Percentiles rank a stretch among this genome's conserved stretches.
phyloP scores from a whole-genome alignment of 2,797 vertebrate genomes.

The Bucorvus abyssinicus region DNA sequence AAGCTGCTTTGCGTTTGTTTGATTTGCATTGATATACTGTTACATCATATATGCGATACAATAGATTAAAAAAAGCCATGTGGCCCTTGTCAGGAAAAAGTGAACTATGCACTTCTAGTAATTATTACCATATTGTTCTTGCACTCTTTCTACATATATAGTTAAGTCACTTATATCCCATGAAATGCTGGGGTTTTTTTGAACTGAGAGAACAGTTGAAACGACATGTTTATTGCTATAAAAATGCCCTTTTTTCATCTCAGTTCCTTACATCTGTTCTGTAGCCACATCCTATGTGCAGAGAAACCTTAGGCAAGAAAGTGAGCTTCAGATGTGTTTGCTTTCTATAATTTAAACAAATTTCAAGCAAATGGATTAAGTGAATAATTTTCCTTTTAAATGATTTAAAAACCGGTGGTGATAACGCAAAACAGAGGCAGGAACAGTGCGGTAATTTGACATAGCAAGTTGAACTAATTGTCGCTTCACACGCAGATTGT shows the following conservation, averaged over 20 bases:
- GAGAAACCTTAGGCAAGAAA: not conserved
- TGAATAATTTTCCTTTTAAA: slow-evolving; percentile 16
- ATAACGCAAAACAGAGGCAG: not conserved
- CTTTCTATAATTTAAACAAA: not conserved
- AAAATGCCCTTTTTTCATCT: not conserved
- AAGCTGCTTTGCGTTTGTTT: slow-evolving; percentile 38
- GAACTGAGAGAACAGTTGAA: slow-evolving; percentile 8
- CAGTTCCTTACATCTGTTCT: not conserved
- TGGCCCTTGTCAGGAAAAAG: slow-evolving; percentile 71
- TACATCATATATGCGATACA: slow-evolving; percentile 71
- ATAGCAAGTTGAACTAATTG: not conserved
- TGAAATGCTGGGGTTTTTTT: slow-evolving; percentile 10
- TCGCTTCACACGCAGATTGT: not conserved
- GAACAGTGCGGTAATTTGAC: not conserved
- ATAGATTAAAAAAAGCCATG: slow-evolving; percentile 70
- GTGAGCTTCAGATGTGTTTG: not conserved
- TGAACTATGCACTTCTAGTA: slow-evolving; percentile 67
- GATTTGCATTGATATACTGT: slow-evolving; percentile 56
- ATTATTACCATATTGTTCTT: slow-evolving; percentile 58
- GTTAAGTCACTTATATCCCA: slow-evolving; percentile 28
- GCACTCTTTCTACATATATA: slow-evolving; percentile 3
- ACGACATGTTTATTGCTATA: not conserved
- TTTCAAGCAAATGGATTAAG: not conserved
- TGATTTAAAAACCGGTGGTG: not conserved
- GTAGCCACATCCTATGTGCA: not conserved